phyloP scores from a whole-genome alignment of 1,140 invertebrate species.

The Zaprionus africanus region DNA sequence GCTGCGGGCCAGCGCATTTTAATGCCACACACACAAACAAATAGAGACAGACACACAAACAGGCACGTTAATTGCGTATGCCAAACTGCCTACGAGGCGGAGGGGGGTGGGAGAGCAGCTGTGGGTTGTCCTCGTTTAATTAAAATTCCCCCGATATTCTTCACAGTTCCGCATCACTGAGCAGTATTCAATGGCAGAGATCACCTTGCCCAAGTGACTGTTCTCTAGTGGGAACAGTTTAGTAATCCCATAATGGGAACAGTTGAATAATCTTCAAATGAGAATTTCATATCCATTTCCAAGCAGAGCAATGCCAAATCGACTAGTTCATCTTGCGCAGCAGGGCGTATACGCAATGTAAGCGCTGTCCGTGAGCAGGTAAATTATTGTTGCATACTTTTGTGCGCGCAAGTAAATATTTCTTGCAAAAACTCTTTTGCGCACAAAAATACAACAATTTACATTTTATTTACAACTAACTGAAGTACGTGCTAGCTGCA shows the following conservation, averaged over 20 bases:
- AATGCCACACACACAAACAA: constrained; percentile 2
- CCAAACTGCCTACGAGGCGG: constrained; percentile 53
- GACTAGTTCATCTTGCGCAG: constrained; percentile 26
- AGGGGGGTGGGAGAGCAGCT: neutral
- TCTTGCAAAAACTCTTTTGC: constrained; percentile 8
- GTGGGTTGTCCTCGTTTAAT: neutral
- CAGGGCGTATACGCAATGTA: constrained; percentile 37
- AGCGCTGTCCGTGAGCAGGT: neutral
- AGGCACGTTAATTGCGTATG: constrained; percentile 47
- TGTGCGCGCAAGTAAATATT: constrained; percentile 45
- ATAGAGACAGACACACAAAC: neutral
- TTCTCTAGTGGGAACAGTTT: no score
- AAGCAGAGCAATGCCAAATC: neutral
- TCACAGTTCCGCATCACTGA: no score
- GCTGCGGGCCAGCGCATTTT: constrained; percentile 22
- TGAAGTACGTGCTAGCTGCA: constrained; percentile 43
- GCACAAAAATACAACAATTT: constrained; percentile 45
- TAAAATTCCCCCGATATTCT: neutral
- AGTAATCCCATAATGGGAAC: no score
- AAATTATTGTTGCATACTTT: constrained; percentile 37
- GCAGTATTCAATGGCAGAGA: no score
- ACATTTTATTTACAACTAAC: constrained; percentile 56
- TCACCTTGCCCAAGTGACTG: no score
- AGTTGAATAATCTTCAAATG: no score
- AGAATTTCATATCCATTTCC: no score